phyloP scores from a whole-genome alignment of 2,113 vertebrate species.

The Periophthalmus modestus region DNA sequence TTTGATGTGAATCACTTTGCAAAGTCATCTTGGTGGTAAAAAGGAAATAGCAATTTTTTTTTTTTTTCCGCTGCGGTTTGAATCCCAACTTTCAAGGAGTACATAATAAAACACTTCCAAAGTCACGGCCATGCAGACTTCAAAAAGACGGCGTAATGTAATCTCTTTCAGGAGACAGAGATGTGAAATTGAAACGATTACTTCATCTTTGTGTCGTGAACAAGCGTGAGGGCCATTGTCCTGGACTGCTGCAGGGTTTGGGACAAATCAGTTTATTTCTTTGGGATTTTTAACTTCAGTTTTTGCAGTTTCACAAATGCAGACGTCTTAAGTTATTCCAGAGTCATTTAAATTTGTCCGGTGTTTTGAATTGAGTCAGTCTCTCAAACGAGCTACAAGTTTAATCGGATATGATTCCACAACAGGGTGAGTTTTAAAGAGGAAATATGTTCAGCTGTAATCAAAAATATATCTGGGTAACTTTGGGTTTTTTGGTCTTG shows the following conservation, averaged over 20 bases:
- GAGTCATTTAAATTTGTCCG: background rate
- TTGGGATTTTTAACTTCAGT: background rate
- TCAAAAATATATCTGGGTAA: too few relatives aligned
- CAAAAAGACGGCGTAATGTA: conserved; percentile 57
- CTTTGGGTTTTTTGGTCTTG: too few relatives aligned
- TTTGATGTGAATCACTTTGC: conserved; percentile 60
- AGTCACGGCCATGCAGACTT: conserved; percentile 45
- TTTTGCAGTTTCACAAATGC: conserved; percentile 5
- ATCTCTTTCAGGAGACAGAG: conserved; percentile 52
- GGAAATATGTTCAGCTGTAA: too few relatives aligned
- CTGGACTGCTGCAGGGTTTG: conserved; percentile 40
- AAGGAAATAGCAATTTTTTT: conserved; percentile 45
- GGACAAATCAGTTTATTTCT: background rate
- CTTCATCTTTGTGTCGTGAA: conserved; percentile 56
- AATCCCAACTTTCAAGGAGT: conserved; percentile 58
- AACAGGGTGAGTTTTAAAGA: too few relatives aligned
- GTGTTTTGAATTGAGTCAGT: too few relatives aligned
- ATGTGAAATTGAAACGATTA: conserved; percentile 62
- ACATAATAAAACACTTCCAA: conserved; percentile 41
- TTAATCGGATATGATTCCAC: too few relatives aligned
- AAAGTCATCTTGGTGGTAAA: conserved; percentile 52
- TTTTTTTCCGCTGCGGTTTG: conserved; percentile 44
- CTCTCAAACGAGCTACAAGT: too few relatives aligned
- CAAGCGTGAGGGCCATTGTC: conserved; percentile 27
- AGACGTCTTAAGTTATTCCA: background rate